Conservation (phyloP, 2,888 invertebrate species). For the Limnephilus marmoratus region DNA sequence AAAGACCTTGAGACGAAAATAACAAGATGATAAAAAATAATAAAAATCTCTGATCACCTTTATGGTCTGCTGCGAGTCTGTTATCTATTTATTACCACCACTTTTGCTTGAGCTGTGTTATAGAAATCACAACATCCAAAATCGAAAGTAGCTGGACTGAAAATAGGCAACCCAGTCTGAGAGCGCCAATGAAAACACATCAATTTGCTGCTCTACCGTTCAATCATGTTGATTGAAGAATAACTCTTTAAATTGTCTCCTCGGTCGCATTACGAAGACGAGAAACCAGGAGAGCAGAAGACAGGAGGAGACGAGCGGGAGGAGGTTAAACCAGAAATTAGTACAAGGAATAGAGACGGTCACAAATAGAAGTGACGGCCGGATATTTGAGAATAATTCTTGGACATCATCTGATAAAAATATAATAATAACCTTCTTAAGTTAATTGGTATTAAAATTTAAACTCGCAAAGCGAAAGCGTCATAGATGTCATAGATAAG, state of each 20-base stretch:
- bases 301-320: not conserved
- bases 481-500: not conserved
- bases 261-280: not conserved
- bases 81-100: not conserved
- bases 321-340: not conserved
- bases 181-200: constrained; percentile 53
- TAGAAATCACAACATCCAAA: not conserved
- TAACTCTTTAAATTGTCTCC: constrained; percentile 26
- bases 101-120: not conserved
- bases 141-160: constrained; percentile 8
- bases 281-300: not conserved
- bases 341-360: not conserved
- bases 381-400: too few relatives aligned
- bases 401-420: not conserved
- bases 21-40: not conserved
- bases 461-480: not conserved
- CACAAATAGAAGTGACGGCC: not conserved
- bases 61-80: not conserved
- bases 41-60: not conserved
- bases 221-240: constrained; percentile 58
- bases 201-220: constrained; percentile 51
- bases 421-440: not conserved
- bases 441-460: not conserved
- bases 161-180: constrained; percentile 21
- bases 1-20: not conserved